phyloP scores from a whole-genome alignment of 2,113 vertebrate species.

The Gobiocypris rarus region DNA sequence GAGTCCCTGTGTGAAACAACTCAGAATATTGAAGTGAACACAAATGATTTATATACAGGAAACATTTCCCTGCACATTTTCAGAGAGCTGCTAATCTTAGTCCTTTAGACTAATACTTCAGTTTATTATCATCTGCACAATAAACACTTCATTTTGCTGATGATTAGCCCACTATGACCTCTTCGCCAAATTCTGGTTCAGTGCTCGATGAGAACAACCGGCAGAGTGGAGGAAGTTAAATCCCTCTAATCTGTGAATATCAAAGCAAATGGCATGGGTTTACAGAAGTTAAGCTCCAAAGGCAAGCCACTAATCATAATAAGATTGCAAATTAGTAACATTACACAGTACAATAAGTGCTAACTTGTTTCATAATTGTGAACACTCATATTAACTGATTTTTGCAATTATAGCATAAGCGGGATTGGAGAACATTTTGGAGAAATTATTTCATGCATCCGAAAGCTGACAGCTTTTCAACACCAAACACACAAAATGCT shows the following conservation, averaged over 20 bases:
- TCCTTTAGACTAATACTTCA: neutral
- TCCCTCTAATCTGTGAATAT: constrained; percentile 18
- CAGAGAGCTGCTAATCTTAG: neutral
- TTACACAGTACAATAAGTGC: neutral
- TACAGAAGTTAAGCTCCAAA: neutral
- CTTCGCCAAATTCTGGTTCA: neutral
- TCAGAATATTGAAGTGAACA: neutral
- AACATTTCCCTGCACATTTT: neutral
- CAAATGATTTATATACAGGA: neutral
- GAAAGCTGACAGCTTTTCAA: neutral
- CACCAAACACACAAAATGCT: neutral
- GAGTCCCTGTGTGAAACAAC: neutral
- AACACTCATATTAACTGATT: neutral
- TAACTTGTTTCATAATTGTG: constrained; percentile 12
- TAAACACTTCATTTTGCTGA: neutral
- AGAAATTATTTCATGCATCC: neutral
- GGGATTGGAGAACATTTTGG: neutral
- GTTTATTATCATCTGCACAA: constrained; percentile 13
- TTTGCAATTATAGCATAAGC: neutral
- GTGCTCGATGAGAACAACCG: neutral
- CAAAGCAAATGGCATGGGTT: neutral
- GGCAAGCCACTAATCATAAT: neutral
- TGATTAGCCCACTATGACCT: neutral
- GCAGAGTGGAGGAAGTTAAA: neutral
- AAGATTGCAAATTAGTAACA: neutral